Conservation (phyloP, 2,888 invertebrate species). For the Limenitis camilla region DNA sequence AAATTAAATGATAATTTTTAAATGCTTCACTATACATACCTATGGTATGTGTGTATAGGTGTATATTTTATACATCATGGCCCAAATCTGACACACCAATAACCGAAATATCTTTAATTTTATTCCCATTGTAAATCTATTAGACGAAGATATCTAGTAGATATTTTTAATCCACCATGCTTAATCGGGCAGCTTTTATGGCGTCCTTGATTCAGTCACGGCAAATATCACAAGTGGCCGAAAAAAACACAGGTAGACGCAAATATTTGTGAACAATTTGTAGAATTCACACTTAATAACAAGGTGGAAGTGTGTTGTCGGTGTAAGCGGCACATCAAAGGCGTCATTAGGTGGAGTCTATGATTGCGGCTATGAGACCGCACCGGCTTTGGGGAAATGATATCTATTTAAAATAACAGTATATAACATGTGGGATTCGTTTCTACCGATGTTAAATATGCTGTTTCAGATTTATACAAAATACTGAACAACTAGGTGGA, state of each 20-base stretch:
- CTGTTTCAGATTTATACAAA: too few relatives aligned
- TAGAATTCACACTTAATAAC: slow-evolving; percentile 73
- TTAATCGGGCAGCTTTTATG: slow-evolving; percentile 55
- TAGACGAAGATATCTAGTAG: slow-evolving; percentile 24
- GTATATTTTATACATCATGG: background rate
- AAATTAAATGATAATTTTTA: too few relatives aligned
- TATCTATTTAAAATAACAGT: slow-evolving; percentile 15
- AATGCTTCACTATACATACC: too few relatives aligned
- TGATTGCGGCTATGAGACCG: slow-evolving; percentile 53
- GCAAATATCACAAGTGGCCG: slow-evolving; percentile 55
- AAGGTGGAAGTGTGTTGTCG: slow-evolving; percentile 46
- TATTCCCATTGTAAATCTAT: slow-evolving; percentile 29
- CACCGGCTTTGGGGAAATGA: slow-evolving; percentile 22
- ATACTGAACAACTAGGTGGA: too few relatives aligned
- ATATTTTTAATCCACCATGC: slow-evolving; percentile 46
- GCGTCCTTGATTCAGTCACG: slow-evolving; percentile 60
- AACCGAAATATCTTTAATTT: slow-evolving; percentile 18
- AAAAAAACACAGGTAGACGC: slow-evolving; percentile 69
- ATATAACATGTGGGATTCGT: background rate
- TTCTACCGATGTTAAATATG: background rate
- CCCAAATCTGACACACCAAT: slow-evolving; percentile 6
- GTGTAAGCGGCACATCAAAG: slow-evolving; percentile 53
- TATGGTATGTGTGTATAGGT: too few relatives aligned
- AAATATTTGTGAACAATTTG: slow-evolving; percentile 74
- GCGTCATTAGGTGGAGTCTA: slow-evolving; percentile 53